Evolutionary conservation across 1,140 invertebrate genomes (phyloP).

Genomic region (Zaprionus inermis): DNA sequence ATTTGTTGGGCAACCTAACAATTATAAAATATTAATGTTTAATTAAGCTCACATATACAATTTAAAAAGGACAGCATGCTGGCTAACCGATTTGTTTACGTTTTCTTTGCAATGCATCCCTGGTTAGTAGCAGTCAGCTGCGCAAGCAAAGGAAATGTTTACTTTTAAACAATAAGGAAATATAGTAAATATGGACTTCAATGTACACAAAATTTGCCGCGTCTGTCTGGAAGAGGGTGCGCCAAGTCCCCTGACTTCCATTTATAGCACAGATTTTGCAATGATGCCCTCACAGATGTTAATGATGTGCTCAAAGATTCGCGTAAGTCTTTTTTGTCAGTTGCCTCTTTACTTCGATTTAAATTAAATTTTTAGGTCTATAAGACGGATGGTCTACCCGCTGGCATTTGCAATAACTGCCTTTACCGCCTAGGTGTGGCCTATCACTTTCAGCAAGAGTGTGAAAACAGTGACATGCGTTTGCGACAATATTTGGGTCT

Average conservation of each 20-base stretch:
- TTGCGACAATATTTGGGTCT: constrained; percentile 87
- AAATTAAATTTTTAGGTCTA: constrained; percentile 85
- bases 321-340: constrained; percentile 83
- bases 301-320: constrained; percentile 87
- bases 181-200: constrained; percentile 67
- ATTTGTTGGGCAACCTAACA: too few relatives aligned
- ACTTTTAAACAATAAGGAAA: constrained; percentile 7
- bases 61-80: neutral
- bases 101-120: constrained; percentile 1
- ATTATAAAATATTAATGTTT: too few relatives aligned
- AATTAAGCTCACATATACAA: too few relatives aligned
- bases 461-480: constrained; percentile 87
- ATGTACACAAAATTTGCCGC: constrained; percentile 86
- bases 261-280: constrained; percentile 87
- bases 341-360: neutral
- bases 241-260: constrained; percentile 84
- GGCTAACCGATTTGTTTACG: neutral
- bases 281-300: constrained; percentile 87
- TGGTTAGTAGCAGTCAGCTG: constrained; percentile 18
- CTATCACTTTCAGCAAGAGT: constrained; percentile 88
- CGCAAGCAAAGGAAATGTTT: constrained; percentile 24
- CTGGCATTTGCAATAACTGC: constrained; percentile 88
- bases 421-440: constrained; percentile 87
- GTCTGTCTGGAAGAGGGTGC: constrained; percentile 87
- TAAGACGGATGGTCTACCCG: constrained; percentile 87